A percentile compares a stretch with the other conserved stretches of the same genome.
These are phyloP conservation scores for Choristoneura fumiferana DNA, from an alignment of 1,140 invertebrate species.

Conservation along the genomic window DNA sequence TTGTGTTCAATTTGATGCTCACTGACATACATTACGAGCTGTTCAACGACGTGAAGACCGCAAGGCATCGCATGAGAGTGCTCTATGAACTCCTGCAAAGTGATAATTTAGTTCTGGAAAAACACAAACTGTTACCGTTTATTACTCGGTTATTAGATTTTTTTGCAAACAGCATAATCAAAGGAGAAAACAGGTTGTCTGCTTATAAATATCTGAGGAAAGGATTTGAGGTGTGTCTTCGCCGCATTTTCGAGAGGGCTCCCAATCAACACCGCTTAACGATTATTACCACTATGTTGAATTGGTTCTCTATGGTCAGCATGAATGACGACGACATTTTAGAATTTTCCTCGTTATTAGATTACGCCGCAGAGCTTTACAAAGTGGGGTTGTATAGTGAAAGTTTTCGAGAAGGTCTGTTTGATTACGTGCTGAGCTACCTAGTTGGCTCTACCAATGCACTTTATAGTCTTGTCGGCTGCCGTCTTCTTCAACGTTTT, in stretches of 20 bases:
- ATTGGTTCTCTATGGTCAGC: constrained; percentile 51
- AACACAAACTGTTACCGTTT: constrained; percentile 47
- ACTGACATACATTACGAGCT: constrained; percentile 42
- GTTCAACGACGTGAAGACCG: constrained; percentile 35
- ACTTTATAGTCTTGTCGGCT: constrained; percentile 75
- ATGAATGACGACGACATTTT: constrained; percentile 61
- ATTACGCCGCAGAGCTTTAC: constrained; percentile 75
- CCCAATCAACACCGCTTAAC: constrained; percentile 60
- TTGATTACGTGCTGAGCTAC: constrained; percentile 63
- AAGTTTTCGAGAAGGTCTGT: constrained; percentile 65
- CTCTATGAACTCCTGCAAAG: constrained; percentile 71
- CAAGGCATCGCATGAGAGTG: constrained; percentile 59
- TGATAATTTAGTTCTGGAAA: constrained; percentile 72
- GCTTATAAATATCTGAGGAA: constrained; percentile 69
- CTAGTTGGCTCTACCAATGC: constrained; percentile 67
- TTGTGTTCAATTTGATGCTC: constrained; percentile 42
- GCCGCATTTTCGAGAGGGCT: constrained; percentile 56
- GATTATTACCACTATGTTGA: constrained; percentile 43
- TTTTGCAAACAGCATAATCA: constrained; percentile 66
- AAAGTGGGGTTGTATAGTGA: constrained; percentile 54
- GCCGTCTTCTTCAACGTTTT: constrained; percentile 77
- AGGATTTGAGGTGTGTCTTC: constrained; percentile 61
- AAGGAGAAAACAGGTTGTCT: constrained; percentile 28
- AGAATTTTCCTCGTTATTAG: constrained; percentile 72
- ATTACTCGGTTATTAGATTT: constrained; percentile 71